Base-by-base conservation (phyloP, 2,113 vertebrate genomes). In the Donacobius atricapilla region DNA sequence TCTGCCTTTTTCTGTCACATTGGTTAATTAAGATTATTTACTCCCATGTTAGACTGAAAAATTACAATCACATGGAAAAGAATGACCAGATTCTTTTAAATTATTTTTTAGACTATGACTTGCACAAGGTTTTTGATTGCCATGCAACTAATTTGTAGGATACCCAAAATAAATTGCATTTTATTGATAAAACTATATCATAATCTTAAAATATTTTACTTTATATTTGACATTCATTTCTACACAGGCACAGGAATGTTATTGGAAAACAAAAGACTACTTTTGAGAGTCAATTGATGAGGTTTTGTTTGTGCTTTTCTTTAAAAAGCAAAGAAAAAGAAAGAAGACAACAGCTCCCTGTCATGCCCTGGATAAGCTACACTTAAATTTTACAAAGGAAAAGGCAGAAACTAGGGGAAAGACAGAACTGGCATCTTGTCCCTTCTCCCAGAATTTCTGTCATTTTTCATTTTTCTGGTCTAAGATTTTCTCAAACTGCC, bases 401-500 rank as follows among this genome's bases (percentile, higher is more conserved):
- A 79, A 66, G n/a, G 23, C 11, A 33, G 30, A 51, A 85, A 57
- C 15, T 42, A 57, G 37, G 15, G 73, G 44, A 72, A 92, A 64
- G 37, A 72, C 15, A 92, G 63, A 72, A 81, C 75, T 89, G 54
- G 50, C 71, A 94, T 72, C 11, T 94, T 90, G 47, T 33, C 68
- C 11, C 31, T 89, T 70, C 63, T 89, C 45, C 13, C 76, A 91
- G 83, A 28, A 66, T 37, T 82, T 92, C 80, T 91, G 71, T 87
- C 63, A 87, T 80, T 83, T 92, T 83, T 83, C 45, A 86, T 95
- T 92, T 90, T 94, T 86, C 89, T 92, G 28, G 28, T 61, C 37
- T 61, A 68, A 73, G 50, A 65, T 57, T 72, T 80, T 88, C 7
- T 35, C 63, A 80, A 77, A 83, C 15, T 70, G 83, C 83, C 87